phyloP scores from a whole-genome alignment of 1,140 invertebrate species.

The Arctopsyche grandis region DNA sequence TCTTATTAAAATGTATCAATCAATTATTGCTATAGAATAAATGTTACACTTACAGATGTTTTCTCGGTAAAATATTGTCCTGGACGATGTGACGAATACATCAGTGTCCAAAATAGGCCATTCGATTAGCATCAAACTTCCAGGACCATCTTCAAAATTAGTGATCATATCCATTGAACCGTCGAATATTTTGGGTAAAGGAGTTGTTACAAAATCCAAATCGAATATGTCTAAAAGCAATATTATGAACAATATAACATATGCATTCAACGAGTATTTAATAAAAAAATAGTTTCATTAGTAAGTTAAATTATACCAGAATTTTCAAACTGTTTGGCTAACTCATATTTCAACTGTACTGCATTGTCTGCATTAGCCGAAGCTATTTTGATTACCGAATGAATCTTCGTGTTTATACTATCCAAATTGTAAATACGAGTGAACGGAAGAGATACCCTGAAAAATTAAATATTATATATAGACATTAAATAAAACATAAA shows the following conservation, averaged over 20 bases:
- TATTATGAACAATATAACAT: background rate
- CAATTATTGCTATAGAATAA: background rate
- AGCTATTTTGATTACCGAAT: slow-evolving; percentile 56
- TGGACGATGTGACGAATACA: slow-evolving; percentile 58
- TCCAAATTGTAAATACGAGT: slow-evolving; percentile 60
- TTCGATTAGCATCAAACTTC: slow-evolving; percentile 60
- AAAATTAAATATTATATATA: slow-evolving; percentile 43
- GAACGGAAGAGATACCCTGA: slow-evolving; percentile 62
- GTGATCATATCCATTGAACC: slow-evolving; percentile 55
- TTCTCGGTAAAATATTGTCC: slow-evolving; percentile 58
- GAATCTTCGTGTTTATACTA: slow-evolving; percentile 58
- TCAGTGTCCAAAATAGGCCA: slow-evolving; percentile 57
- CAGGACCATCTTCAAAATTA: slow-evolving; percentile 52
- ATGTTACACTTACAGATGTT: slow-evolving; percentile 27
- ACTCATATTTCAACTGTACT: background rate
- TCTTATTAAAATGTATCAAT: slow-evolving; percentile 2
- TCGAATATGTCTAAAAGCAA: slow-evolving; percentile 47
- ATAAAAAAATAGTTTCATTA: background rate
- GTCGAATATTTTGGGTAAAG: slow-evolving; percentile 38
- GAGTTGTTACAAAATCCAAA: slow-evolving; percentile 35
- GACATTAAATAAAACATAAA: no score
- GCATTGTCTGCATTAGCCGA: slow-evolving; percentile 57
- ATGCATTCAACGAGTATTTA: background rate
- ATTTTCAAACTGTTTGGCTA: background rate
- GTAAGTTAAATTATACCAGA: background rate